Percentiles rank a stretch among this genome's conserved stretches.
phyloP scores from a whole-genome alignment of 2,888 invertebrate species.

The Seira sanloemensis region DNA sequence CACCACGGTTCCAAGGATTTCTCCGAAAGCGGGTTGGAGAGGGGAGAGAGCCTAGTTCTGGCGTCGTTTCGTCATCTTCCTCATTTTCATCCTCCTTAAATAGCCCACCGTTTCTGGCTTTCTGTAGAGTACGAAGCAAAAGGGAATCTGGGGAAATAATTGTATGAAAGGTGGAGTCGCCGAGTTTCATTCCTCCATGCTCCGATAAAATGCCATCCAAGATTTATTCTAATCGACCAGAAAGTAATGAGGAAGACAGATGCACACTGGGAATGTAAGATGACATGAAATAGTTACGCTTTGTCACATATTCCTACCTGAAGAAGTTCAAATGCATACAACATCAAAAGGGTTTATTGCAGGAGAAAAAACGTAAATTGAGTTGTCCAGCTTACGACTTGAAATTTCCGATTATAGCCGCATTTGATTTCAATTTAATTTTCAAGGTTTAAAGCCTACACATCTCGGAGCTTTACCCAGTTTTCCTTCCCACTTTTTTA shows the following conservation, averaged over 20 bases:
- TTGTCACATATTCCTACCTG: neutral
- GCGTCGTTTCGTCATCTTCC: too few relatives aligned
- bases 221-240: constrained; percentile 4
- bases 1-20: neutral
- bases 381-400: neutral
- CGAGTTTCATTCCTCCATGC: neutral
- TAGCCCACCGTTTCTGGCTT: neutral
- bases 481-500: neutral
- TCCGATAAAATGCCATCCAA: neutral
- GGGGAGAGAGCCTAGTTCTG: too few relatives aligned
- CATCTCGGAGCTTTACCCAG: too few relatives aligned
- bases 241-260: neutral
- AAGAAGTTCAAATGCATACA: neutral
- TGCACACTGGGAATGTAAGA: neutral
- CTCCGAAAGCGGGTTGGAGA: neutral
- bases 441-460: neutral
- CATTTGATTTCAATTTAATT: neutral
- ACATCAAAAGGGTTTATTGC: neutral
- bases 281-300: too few relatives aligned
- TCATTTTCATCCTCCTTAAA: neutral
- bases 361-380: neutral
- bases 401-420: neutral
- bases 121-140: too few relatives aligned
- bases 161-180: neutral
- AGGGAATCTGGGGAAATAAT: neutral